phyloP scores from a whole-genome alignment of 2,888 invertebrate genomes.

The Perizoma affinitatum region DNA sequence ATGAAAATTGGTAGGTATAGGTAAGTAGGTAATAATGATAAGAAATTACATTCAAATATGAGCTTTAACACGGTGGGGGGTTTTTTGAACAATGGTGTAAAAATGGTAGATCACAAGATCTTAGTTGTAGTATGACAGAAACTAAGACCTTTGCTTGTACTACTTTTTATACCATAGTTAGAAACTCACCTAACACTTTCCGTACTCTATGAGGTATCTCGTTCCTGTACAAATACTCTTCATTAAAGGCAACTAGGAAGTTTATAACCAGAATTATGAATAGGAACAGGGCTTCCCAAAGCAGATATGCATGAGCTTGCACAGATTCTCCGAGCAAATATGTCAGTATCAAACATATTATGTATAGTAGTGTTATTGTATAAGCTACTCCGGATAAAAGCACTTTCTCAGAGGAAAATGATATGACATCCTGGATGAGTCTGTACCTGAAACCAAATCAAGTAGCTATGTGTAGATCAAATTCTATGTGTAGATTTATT shows the following conservation, averaged over 20 bases:
- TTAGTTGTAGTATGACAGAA: too few relatives aligned
- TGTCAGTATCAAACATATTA: conserved; percentile 68
- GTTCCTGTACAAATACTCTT: conserved; percentile 75
- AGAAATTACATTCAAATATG: too few relatives aligned
- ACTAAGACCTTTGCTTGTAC: too few relatives aligned
- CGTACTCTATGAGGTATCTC: conserved; percentile 83
- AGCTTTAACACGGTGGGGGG: too few relatives aligned
- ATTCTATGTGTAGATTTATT: too few relatives aligned
- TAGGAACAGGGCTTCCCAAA: conserved; percentile 75
- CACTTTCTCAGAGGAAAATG: conserved; percentile 77
- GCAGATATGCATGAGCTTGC: conserved; percentile 68
- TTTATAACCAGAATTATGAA: conserved; percentile 72
- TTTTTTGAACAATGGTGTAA: too few relatives aligned
- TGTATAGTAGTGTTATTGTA: conserved; percentile 69
- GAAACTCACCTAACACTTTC: conserved; percentile 76
- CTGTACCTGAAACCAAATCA: conserved; percentile 59
- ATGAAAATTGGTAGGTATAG: too few relatives aligned
- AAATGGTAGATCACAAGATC: too few relatives aligned
- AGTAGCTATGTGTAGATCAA: too few relatives aligned
- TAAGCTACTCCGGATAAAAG: conserved; percentile 75
- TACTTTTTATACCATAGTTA: too few relatives aligned
- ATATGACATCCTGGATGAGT: conserved; percentile 68
- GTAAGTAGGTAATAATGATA: too few relatives aligned
- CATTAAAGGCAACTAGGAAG: conserved; percentile 74
- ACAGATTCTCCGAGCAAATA: conserved; percentile 71